Conservation (phyloP, 2,113 vertebrate genomes). For the Pseudorectes ferrugineus region DNA sequence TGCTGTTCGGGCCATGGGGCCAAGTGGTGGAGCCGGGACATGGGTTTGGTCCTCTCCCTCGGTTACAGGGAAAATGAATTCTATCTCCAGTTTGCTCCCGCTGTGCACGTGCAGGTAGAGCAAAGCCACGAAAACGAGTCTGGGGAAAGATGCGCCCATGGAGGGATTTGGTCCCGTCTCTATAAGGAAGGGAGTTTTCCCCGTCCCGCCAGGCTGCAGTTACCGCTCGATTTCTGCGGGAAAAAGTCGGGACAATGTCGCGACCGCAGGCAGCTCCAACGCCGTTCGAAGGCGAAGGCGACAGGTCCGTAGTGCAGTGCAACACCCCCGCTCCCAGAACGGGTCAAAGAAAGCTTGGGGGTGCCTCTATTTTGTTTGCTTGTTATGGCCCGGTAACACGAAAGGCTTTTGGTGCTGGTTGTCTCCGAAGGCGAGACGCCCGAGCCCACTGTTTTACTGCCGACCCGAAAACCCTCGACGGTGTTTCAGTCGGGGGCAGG, state of each 20-base stretch:
- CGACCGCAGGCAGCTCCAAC: not conserved
- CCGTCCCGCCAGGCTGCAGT: not conserved
- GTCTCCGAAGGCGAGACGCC: not conserved
- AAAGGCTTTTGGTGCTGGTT: not conserved
- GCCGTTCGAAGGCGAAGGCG: not conserved
- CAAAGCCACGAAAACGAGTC: not conserved
- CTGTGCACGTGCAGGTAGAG: not conserved
- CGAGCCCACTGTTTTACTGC: not conserved
- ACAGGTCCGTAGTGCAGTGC: not conserved
- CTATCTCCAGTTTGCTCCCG: not conserved
- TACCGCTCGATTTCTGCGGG: not conserved
- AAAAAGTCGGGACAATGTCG: not conserved
- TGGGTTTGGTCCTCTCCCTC: not conserved
- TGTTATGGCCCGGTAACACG: not conserved
- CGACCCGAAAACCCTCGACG: too few relatives aligned
- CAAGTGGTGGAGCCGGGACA: not conserved
- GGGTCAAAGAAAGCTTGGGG: not conserved
- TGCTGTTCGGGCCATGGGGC: not conserved
- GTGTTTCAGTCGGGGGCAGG: rapidly evolving
- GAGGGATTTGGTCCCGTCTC: not conserved
- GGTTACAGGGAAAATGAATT: not conserved
- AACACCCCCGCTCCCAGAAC: not conserved
- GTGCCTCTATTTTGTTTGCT: not conserved
- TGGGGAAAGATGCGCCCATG: not conserved
- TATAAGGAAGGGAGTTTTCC: not conserved